Percentiles rank a stretch among this genome's conserved stretches.
Conservation (phyloP, 2,888 invertebrate genomes). For the Falcaria lacertinaria region DNA sequence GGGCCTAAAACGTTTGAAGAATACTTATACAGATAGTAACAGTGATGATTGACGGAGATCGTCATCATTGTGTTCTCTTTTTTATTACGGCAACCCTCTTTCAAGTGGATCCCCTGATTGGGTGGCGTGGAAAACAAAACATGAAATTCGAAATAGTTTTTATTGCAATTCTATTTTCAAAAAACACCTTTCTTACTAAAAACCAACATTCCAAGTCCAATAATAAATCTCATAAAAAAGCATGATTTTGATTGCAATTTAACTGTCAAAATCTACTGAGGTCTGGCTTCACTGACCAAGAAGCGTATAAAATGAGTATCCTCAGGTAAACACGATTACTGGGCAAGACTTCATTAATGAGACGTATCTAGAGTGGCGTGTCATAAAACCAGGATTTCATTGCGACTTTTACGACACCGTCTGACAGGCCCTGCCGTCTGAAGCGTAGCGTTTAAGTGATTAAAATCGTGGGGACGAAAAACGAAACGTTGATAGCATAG, state of each 20-base stretch:
- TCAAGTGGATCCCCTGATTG: no score
- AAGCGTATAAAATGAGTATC: conserved; percentile 7
- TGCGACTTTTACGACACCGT: conserved; percentile 47
- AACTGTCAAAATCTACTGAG: background rate
- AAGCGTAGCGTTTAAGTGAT: conserved; percentile 67
- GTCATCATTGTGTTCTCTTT: background rate
- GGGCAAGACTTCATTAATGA: background rate
- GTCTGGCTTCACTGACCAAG: background rate
- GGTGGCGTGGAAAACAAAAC: no score
- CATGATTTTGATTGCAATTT: no score
- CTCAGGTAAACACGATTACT: conserved; percentile 2
- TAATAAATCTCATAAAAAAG: no score
- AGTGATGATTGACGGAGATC: background rate
- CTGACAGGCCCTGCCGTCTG: conserved; percentile 34
- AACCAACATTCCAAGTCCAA: no score
- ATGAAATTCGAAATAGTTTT: no score
- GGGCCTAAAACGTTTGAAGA: background rate
- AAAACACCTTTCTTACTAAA: no score
- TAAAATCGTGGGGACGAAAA: conserved; percentile 43
- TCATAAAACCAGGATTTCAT: conserved; percentile 43
- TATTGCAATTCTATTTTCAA: no score
- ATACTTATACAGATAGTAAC: background rate
- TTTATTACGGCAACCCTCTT: no score
- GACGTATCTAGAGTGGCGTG: conserved; percentile 27
- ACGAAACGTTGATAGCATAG: background rate